Evolutionary conservation across 1,140 invertebrate genomes (phyloP).

Genomic region (Drosophila nigrodunni): DNA sequence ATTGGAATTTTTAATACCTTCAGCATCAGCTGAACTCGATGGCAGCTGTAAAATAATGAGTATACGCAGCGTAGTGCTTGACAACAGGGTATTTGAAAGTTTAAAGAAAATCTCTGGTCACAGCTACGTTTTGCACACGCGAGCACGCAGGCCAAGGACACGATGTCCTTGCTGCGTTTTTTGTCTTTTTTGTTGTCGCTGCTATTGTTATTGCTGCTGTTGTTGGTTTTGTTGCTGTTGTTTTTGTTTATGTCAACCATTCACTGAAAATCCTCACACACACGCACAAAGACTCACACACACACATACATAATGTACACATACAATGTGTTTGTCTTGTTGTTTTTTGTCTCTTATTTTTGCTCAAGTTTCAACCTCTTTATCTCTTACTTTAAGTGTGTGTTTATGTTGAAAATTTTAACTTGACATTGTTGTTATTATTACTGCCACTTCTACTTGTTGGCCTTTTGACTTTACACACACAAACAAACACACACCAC

Average conservation of each 20-base stretch:
- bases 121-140: slow-evolving; percentile 11
- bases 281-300: slow-evolving; percentile 34
- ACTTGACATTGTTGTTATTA: slow-evolving; percentile 37
- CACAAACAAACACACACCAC: slow-evolving; percentile 5
- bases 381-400: slow-evolving; percentile 21
- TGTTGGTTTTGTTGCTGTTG: slow-evolving; percentile 37
- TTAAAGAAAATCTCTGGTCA: slow-evolving; percentile 9
- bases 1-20: background rate
- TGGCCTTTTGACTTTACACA: slow-evolving; percentile 39
- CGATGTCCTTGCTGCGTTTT: slow-evolving; percentile 62
- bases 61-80: background rate
- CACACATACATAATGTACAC: background rate
- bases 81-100: background rate
- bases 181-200: slow-evolving; percentile 50
- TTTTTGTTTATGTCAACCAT: slow-evolving; percentile 34
- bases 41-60: background rate
- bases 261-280: slow-evolving; percentile 53
- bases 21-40: background rate
- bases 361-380: slow-evolving; percentile 34
- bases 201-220: slow-evolving; percentile 9
- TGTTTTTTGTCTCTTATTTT: slow-evolving; percentile 46
- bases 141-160: slow-evolving; percentile 36
- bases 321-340: slow-evolving; percentile 44
- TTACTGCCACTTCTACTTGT: slow-evolving; percentile 40
- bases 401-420: slow-evolving; percentile 43